A percentile compares a stretch with the other conserved stretches of the same genome.
phyloP scores from a whole-genome alignment of 2,888 invertebrate species.

The Xestobium rufovillosum region DNA sequence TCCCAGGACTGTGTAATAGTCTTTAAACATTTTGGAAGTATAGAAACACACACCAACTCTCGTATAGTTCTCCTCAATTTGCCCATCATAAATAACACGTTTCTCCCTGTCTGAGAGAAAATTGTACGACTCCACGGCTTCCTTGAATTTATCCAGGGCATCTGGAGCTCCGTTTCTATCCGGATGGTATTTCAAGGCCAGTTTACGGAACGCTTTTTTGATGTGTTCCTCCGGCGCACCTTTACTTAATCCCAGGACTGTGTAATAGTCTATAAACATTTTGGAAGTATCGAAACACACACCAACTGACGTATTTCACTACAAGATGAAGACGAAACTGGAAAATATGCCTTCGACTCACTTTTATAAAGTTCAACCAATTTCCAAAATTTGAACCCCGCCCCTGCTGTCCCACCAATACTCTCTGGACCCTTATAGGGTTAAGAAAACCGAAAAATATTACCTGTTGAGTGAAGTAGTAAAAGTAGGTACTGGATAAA shows the following conservation, averaged over 20 bases:
- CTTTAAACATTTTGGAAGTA: constrained; percentile 79
- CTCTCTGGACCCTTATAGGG: too few species aligned
- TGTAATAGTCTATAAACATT: constrained; percentile 99
- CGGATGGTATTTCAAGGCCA: constrained; percentile 97
- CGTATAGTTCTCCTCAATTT: constrained; percentile 89
- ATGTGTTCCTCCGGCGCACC: constrained; percentile 93
- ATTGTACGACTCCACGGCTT: constrained; percentile 97
- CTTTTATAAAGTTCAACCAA: too few species aligned
- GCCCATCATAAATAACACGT: constrained; percentile 87
- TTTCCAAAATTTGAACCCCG: too few species aligned
- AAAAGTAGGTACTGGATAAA: too few species aligned
- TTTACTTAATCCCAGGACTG: constrained; percentile 79
- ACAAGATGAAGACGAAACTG: too few species aligned
- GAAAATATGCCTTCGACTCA: too few species aligned
- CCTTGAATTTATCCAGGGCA: constrained; percentile 93
- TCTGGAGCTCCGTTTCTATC: constrained; percentile 95
- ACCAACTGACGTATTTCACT: too few species aligned
- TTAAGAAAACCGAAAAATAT: too few species aligned
- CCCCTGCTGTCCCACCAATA: too few species aligned
- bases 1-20: constrained; percentile 93
- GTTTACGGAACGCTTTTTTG: constrained; percentile 92
- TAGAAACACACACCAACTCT: constrained; percentile 44
- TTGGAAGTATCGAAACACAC: constrained; percentile 34
- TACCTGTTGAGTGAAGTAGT: too few species aligned
- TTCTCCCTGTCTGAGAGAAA: constrained; percentile 95